These are phyloP conservation scores for Drosophila insularis DNA, from an alignment of 1,140 invertebrate species.

Conservation along the genomic window DNA sequence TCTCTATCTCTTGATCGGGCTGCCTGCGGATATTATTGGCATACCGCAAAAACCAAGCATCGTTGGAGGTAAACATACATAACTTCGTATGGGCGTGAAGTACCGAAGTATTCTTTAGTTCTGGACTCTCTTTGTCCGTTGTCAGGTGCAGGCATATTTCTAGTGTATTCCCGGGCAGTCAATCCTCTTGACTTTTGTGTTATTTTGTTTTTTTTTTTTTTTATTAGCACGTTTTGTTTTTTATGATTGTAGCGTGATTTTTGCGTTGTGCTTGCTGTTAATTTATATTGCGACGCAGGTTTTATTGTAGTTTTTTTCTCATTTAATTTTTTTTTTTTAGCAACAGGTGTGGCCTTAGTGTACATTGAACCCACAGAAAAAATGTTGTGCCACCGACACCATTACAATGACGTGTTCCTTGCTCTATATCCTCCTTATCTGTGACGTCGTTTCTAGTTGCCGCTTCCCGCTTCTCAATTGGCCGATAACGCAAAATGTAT, in stretches of 20 bases:
- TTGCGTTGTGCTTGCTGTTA: slow-evolving; percentile 49
- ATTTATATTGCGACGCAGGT: slow-evolving; percentile 70
- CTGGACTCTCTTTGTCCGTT: slow-evolving; percentile 3
- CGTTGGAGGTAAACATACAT: background rate
- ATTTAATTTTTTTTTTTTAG: slow-evolving; percentile 48
- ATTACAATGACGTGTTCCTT: slow-evolving; percentile 59
- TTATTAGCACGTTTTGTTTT: slow-evolving; percentile 74
- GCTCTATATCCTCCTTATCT: slow-evolving; percentile 64
- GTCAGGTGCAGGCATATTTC: slow-evolving; percentile 14
- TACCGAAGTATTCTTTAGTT: background rate
- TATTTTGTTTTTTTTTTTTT: slow-evolving; percentile 68
- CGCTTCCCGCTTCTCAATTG: background rate
- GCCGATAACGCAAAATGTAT: slow-evolving; percentile 30
- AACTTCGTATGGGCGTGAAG: background rate
- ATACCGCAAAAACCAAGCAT: slow-evolving; percentile 26
- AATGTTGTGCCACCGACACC: slow-evolving; percentile 8
- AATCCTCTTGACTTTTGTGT: slow-evolving; percentile 51
- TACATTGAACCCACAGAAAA: slow-evolving; percentile 58
- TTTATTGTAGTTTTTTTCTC: slow-evolving; percentile 59
- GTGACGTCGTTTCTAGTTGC: slow-evolving; percentile 24
- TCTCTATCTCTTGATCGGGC: slow-evolving; percentile 29
- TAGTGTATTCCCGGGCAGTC: slow-evolving; percentile 25
- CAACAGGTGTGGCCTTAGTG: slow-evolving; percentile 73
- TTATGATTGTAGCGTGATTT: slow-evolving; percentile 78
- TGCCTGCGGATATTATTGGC: slow-evolving; percentile 41